Evolutionary conservation across 1,140 invertebrate species (phyloP).

Genomic region (Drosophila funebris): DNA sequence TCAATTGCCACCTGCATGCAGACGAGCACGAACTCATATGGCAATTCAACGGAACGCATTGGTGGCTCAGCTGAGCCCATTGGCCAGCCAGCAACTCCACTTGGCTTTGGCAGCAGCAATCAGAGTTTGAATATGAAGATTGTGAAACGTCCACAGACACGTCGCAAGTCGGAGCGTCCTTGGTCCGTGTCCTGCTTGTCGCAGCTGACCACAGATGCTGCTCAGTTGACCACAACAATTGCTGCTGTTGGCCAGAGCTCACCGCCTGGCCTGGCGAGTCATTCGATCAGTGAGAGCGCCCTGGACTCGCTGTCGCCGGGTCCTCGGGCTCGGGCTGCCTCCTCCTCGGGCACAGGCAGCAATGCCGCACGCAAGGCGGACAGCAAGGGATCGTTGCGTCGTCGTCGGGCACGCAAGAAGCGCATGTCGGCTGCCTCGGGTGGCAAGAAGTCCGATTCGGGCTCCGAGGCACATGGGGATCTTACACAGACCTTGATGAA

Average conservation of each 20-base stretch:
- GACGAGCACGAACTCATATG: constrained; percentile 85
- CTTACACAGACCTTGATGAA: constrained; percentile 77
- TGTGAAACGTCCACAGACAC: constrained; percentile 70
- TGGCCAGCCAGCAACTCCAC: constrained; percentile 36
- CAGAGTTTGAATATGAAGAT: constrained; percentile 78
- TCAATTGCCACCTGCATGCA: constrained; percentile 87
- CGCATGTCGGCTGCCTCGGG: constrained; percentile 62
- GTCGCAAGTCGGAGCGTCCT: constrained; percentile 85
- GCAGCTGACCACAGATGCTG: constrained; percentile 85
- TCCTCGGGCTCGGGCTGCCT: constrained; percentile 78
- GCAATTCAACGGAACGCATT: constrained; percentile 86
- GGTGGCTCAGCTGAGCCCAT: constrained; percentile 83
- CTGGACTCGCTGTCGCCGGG: constrained; percentile 87
- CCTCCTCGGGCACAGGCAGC: constrained; percentile 65
- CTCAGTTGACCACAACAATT: constrained; percentile 64
- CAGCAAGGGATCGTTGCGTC: constrained; percentile 85
- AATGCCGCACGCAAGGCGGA: constrained; percentile 83
- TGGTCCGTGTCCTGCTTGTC: constrained; percentile 94
- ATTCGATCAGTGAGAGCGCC: constrained; percentile 94
- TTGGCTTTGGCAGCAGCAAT: constrained; percentile 75
- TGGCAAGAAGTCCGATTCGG: constrained; percentile 86
- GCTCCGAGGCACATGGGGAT: constrained; percentile 84
- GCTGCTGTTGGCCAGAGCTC: constrained; percentile 47
- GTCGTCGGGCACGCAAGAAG: constrained; percentile 88
- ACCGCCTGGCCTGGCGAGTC: constrained; percentile 85